Evolutionary conservation across 1,140 invertebrate genomes (phyloP), one percentile per base, ranked within the genome.

Genomic region (Atta cephalotes): DNA sequence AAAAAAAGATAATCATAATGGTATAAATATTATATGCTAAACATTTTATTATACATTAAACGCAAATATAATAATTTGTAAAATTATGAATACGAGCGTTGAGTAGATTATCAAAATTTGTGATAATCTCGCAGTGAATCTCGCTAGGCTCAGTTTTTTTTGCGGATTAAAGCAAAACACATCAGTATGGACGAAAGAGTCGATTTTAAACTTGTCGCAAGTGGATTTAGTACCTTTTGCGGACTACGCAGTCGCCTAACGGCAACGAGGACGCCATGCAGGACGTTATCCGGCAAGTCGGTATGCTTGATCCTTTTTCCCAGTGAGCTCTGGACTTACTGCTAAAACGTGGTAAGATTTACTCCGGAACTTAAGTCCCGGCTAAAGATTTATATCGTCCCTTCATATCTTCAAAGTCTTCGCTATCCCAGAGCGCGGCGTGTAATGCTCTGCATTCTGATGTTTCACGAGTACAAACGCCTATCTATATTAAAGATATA

Each of bases 271-370:
- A 86, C 85, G 72, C 85, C 88, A 77, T 91, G 90, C 92, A 91
- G 91, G 92, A 90, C 89, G 88, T 92, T 92, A 91, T 93, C 79
- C 89, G 51, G 84, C 92, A 90, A 93, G 92, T 94, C 90, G 91
- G 86, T 92, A 92, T 92, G 92, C 93, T 88, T 95, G 94, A 95
- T 95, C 94, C 95, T 92, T 87, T 91, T 87, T 86, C 88, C 87
- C 93, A 91, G 94, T 94, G 93, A 95, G 93, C 92, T 92, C 92
- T 86, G 94, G 94, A 95, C 94, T 95, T 95, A 95, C 91, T 92
- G 94, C 93, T 94, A 94, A 95, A 95, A 95, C 95, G 95, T 95
- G 95, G 93, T 86, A 92, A 95, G 95, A 95, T 95, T 95, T 95
- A 95, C 93, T 92, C 90, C 86, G 92, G 89, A 95, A 95, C 93